Evolutionary conservation across 2,797 vertebrate species (phyloP), one percentile per base, ranked within the genome.

Genomic region (Telmatherina bonti): DNA sequence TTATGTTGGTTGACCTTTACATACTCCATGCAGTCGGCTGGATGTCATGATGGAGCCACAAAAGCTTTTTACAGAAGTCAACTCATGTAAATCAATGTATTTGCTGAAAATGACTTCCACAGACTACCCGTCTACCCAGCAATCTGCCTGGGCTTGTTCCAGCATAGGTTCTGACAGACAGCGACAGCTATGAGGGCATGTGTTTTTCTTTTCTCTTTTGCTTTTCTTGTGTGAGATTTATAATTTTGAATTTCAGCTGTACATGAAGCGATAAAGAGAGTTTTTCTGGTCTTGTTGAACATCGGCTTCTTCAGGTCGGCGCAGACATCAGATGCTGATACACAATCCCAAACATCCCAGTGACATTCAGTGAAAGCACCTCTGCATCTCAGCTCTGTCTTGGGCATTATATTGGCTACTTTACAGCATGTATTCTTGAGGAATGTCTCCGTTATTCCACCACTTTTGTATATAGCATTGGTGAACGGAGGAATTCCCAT

Each of bases 391-490:
- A 24, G 10, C 5, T 24, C 57, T 16, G 1, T 31, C 59, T 18
- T 2, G 5, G 26, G 38, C 22, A 35, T 60, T 71, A 83, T 79
- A 70, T 74, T 60, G 78, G 73, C 64, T 70, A 59, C 73, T 70
- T 73, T 24, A 49, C 61, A 43, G 26, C 70, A 2, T 59, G 65
- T 74, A 72, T 76, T 79, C 67, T 73, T 53, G 22, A 45, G 67
- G 41, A 72, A 74, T 55, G 38, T 74, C 70, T 77, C 65, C 79
- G 31, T 68, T 59, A 45, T 49, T 70, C 56, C 58, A 43, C 55
- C 74, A 45, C 36, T 6, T 18, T 82, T 64, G 79, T 72, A 84
- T 57, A 60, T 70, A 70, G 63, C 66, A 62, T 70, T 41, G 68
- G 43, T 36, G 47, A 36, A 45, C 55, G 47, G 30, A 76, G 72